These are phyloP conservation scores for Spermophilus dauricus DNA, from an alignment of 2,113 vertebrate genomes.

Conservation along the genomic window DNA sequence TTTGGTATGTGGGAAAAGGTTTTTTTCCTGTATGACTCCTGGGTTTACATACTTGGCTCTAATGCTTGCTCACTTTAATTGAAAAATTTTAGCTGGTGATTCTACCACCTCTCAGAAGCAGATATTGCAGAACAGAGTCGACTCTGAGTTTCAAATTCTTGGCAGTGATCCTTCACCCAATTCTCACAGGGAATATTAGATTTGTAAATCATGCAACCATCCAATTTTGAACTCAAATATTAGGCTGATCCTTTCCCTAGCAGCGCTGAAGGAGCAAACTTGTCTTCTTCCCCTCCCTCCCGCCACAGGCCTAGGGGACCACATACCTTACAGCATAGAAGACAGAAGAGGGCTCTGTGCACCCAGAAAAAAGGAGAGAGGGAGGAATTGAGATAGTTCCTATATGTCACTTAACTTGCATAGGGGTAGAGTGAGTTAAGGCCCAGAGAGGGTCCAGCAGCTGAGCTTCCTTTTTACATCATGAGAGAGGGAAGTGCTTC, in stretches of 20 bases:
- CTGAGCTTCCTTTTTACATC: neutral
- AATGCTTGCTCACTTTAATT: neutral
- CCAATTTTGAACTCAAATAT: neutral
- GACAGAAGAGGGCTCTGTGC: too few species aligned
- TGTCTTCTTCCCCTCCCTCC: neutral
- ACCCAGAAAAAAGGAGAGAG: neutral
- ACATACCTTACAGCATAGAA: neutral
- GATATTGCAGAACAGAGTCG: neutral
- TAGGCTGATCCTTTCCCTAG: neutral
- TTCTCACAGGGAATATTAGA: neutral
- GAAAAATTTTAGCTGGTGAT: neutral
- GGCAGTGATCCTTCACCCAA: neutral
- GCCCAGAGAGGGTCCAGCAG: neutral
- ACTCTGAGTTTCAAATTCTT: constrained; percentile 29
- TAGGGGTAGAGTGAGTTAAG: neutral
- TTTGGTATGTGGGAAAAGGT: neutral
- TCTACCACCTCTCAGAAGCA: neutral
- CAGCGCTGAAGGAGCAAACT: too few species aligned
- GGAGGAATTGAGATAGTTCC: neutral
- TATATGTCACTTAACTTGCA: neutral
- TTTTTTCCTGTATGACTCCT: neutral
- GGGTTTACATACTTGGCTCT: neutral
- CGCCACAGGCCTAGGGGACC: neutral
- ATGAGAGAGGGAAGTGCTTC: neutral
- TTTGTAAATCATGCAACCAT: neutral